Evolutionary conservation across 2,113 vertebrate species (phyloP).

Genomic region (Crocuta crocuta): DNA sequence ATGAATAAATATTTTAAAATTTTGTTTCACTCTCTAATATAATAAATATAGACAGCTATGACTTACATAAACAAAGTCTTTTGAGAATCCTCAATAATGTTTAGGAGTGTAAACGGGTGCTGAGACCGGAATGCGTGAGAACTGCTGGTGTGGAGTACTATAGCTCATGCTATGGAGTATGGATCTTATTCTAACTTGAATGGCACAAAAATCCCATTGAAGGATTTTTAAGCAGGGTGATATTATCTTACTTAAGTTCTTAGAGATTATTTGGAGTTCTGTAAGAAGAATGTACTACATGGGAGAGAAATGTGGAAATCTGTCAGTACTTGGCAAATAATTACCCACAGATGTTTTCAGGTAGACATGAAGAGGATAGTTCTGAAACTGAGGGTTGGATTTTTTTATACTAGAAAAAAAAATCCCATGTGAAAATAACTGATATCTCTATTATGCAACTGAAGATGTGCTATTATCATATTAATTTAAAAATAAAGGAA

Average conservation of each 20-base stretch:
- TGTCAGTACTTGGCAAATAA: background rate
- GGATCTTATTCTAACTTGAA: background rate
- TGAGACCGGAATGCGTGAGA: background rate
- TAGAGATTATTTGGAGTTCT: background rate
- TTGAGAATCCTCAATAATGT: background rate
- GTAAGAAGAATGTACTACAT: background rate
- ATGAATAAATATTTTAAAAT: background rate
- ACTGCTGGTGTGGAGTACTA: background rate
- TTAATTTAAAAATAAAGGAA: background rate
- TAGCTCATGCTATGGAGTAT: background rate
- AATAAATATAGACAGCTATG: conserved; percentile 28
- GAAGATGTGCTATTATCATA: background rate
- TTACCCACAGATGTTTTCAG: background rate
- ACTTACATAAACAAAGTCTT: background rate
- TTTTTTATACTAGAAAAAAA: conserved; percentile 25
- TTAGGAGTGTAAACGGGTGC: background rate
- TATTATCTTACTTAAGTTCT: background rate
- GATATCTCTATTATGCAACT: background rate
- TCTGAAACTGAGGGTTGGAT: background rate
- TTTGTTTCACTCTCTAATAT: conserved; percentile 18
- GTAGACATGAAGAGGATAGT: background rate
- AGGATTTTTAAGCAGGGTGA: conserved; percentile 7
- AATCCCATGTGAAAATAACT: background rate
- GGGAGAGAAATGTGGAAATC: background rate
- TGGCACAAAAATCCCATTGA: background rate